Evolutionary conservation across 2,888 invertebrate genomes (phyloP).

Genomic region (Synergus laeviventris): DNA sequence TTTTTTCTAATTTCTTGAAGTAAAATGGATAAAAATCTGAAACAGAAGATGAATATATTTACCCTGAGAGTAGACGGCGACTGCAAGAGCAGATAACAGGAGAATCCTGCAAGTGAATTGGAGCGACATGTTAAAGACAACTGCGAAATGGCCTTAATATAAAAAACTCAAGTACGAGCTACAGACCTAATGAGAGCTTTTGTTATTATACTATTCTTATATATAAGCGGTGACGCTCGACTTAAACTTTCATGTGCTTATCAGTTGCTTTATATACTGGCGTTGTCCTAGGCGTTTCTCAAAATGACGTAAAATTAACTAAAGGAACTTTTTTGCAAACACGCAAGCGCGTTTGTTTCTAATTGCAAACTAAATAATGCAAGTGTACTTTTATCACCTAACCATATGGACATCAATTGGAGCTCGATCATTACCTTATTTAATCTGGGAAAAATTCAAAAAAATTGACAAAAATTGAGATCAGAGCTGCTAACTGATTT

Average conservation of each 20-base stretch:
- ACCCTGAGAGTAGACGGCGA: slow-evolving; percentile 2
- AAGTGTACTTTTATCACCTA: neutral
- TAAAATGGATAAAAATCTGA: neutral
- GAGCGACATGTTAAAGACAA: neutral
- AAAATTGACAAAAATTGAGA: no score
- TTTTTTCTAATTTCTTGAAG: neutral
- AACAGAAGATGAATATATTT: slow-evolving; percentile 2
- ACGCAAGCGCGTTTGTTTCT: slow-evolving; percentile 8
- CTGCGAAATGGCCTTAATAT: neutral
- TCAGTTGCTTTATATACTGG: neutral
- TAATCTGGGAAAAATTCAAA: neutral
- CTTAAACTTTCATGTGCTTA: neutral
- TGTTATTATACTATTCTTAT: slow-evolving; percentile 6
- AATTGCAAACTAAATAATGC: neutral
- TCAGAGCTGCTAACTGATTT: no score
- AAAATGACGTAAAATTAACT: neutral
- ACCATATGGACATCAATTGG: neutral
- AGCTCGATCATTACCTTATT: neutral
- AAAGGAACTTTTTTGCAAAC: neutral
- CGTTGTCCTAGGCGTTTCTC: neutral
- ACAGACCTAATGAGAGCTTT: slow-evolving; percentile 13
- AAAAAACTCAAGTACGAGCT: neutral
- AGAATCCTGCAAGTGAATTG: neutral
- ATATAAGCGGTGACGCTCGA: neutral
- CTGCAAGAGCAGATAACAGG: neutral